Conservation (phyloP, 2,888 invertebrate species). For the Sicus ferrugineus region DNA sequence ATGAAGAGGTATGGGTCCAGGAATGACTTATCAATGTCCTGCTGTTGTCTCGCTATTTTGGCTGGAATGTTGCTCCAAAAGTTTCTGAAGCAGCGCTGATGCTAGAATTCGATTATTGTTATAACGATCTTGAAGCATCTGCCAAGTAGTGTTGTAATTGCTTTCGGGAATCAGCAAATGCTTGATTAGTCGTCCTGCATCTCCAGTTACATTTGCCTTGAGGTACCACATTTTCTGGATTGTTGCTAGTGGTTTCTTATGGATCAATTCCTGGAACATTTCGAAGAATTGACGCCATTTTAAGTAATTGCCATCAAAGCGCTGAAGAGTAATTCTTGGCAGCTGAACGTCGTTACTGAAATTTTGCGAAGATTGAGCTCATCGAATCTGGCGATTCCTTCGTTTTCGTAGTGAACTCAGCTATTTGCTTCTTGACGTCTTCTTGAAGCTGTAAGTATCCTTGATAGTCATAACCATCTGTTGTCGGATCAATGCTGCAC, state of each 20-base stretch:
- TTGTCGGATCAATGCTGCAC: background rate
- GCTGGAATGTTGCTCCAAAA: background rate
- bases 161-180: background rate
- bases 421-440: background rate
- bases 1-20: background rate
- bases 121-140: background rate
- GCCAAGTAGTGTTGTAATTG: background rate
- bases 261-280: background rate
- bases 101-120: background rate
- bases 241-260: background rate
- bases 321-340: background rate
- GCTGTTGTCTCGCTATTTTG: background rate
- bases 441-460: background rate
- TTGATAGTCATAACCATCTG: background rate
- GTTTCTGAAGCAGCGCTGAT: background rate
- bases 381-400: background rate
- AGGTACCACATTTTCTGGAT: constrained; percentile 14
- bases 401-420: background rate
- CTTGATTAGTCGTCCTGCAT: background rate
- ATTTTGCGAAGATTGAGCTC: background rate
- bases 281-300: constrained; percentile 2
- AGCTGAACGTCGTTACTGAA: background rate
- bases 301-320: background rate
- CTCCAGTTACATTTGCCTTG: background rate
- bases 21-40: background rate